Conservation (phyloP, 2,888 invertebrate species). For the Bugula neritina region DNA sequence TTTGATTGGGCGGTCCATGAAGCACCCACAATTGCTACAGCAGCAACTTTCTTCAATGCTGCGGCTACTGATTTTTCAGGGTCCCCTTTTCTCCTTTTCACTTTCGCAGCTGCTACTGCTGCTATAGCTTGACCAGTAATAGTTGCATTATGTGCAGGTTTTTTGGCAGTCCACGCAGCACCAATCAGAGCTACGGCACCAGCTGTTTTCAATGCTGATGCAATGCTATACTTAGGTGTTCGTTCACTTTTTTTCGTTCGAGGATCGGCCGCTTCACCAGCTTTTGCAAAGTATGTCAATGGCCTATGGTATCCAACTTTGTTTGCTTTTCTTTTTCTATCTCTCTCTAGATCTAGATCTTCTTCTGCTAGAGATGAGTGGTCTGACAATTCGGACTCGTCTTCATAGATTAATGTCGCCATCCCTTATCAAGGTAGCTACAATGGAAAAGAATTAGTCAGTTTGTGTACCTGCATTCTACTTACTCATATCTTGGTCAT, state of each 20-base stretch:
- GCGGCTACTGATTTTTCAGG: neutral
- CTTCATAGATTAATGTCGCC: neutral
- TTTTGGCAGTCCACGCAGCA: slow-evolving; percentile 6
- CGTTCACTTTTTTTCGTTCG: neutral
- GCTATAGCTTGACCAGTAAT: neutral
- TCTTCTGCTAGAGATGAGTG: slow-evolving; percentile 21
- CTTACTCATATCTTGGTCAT: too few species aligned
- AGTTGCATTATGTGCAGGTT: neutral
- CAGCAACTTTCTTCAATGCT: slow-evolving; percentile 3
- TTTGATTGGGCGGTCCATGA: neutral
- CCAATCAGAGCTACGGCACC: neutral
- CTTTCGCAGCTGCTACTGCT: neutral
- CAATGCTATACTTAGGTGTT: neutral
- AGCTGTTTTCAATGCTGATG: slow-evolving; percentile 1
- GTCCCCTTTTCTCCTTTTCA: neutral
- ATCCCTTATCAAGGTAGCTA: neutral
- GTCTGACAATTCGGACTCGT: neutral
- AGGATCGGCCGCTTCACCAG: neutral
- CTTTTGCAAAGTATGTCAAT: neutral
- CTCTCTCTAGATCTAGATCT: slow-evolving; percentile 19
- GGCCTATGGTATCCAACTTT: slow-evolving; percentile 1
- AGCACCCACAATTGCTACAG: neutral
- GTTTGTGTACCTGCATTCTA: too few species aligned
- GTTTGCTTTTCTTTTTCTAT: neutral
- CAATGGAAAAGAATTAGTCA: too few species aligned